Evolutionary conservation across 2,888 invertebrate genomes (phyloP).

Genomic region (Eristalinus sepulchralis): DNA sequence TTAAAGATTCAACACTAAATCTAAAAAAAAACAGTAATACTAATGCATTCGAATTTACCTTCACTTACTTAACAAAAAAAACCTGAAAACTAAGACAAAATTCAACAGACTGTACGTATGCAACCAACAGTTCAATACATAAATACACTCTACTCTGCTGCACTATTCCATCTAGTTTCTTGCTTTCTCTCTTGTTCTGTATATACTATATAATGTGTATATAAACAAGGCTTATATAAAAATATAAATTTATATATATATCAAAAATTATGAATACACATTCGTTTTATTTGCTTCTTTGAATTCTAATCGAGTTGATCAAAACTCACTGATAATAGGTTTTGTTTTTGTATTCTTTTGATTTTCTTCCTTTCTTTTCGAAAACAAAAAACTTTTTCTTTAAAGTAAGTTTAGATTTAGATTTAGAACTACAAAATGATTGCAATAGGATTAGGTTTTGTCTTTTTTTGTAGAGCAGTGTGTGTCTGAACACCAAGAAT

Average conservation of each 20-base stretch:
- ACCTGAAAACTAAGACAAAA: conserved; percentile 2
- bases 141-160: conserved; percentile 13
- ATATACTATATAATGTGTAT: conserved; percentile 3
- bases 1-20: conserved; percentile 44
- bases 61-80: conserved; percentile 12
- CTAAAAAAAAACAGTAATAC: conserved; percentile 29
- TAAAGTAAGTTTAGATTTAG: neutral
- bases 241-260: conserved; percentile 59
- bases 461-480: conserved; percentile 17
- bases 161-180: conserved; percentile 5
- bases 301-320: neutral
- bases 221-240: conserved; percentile 57
- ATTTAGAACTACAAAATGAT: conserved; percentile 16
- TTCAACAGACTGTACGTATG: conserved; percentile 21
- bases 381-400: conserved; percentile 11
- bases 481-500: neutral
- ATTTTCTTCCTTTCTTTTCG: neutral
- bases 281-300: neutral
- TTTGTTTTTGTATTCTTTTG: conserved; percentile 2
- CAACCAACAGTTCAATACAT: conserved; percentile 17
- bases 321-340: conserved; percentile 5
- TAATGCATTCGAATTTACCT: conserved; percentile 29
- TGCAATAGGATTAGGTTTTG: conserved; percentile 27
- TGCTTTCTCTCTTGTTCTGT: neutral
- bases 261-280: conserved; percentile 42